Base-by-base conservation (phyloP, 2,797 vertebrate genomes). In the Esox lucius region DNA sequence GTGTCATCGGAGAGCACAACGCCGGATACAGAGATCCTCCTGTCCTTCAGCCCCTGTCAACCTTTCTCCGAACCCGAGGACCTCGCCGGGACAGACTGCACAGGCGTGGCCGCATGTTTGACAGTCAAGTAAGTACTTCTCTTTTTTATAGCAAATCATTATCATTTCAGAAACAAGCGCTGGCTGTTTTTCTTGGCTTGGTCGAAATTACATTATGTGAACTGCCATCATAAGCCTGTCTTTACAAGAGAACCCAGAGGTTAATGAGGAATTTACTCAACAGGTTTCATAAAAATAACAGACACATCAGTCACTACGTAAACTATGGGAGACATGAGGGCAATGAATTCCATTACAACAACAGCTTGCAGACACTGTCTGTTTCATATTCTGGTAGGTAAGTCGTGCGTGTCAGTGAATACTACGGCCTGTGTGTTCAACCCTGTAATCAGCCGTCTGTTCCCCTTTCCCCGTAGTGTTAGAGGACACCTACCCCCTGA, bases 1-100 rank as follows among this genome's bases (percentile, higher is more conserved):
- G 33, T 92, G 78, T 19, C 61, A 0, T 76, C 74, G 7, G 80
- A 78, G 4, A 65, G 74, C 0, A 7, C 56, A 13, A 7, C 51
- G 0, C 19, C 2, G 1, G 22, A 68, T 5, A 0, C 76, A 0
- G 90, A 92, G 46, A 19, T 82, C 8, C 76, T 92, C 0, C 70
- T 94, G 22, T 88, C 91, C 22, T 93, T 94, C 85, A 94, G 90
- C 48, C 93, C 93, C 9, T 94, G 94, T 66, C 84, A 75, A 65
- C 87, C 90, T 6, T 94, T 94, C 84, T 90, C 90, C 0, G 86
- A 91, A 71, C 91, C 89, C 0, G 90, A 90, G 19, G 86, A 88
- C 33, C 66, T 81, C 56, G 71, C 24, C 0, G 84, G 70, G 69
- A 80, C 78, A 0, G 85, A 88, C 39, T 93, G 93, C 11, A 85